Evolutionary conservation across 2,797 vertebrate species (phyloP).

Genomic region (Pseudocheirus occidentalis): DNA sequence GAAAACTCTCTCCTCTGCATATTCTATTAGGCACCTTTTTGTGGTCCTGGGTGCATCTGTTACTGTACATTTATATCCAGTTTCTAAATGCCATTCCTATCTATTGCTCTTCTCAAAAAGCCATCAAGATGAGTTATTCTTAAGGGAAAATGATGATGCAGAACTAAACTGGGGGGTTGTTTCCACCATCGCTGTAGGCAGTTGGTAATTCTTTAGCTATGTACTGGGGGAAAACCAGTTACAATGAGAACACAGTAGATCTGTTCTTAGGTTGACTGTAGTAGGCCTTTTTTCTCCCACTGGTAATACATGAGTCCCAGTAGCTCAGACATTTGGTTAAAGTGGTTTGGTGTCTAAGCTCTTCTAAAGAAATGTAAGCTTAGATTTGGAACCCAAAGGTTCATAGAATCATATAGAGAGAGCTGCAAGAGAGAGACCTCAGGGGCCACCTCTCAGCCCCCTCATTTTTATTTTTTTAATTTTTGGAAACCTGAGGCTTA

Average conservation of each 20-base stretch:
- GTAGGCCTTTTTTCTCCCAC: not conserved
- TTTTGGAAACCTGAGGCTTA: not conserved
- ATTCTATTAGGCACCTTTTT: not conserved
- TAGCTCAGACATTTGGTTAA: not conserved
- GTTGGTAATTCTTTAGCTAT: conserved; percentile 1
- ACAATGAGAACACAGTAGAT: conserved; percentile 29
- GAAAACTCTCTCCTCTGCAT: not conserved
- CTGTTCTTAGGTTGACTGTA: conserved; percentile 9
- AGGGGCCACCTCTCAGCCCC: not conserved
- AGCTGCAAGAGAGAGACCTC: not conserved
- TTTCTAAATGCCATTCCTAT: conserved; percentile 36
- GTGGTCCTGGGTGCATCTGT: not conserved
- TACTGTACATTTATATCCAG: conserved; percentile 8
- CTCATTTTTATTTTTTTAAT: not conserved
- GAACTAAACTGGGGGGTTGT: conserved; percentile 53
- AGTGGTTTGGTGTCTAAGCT: not conserved
- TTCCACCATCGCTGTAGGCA: conserved; percentile 47
- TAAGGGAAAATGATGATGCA: conserved; percentile 42
- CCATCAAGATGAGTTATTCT: conserved; percentile 19
- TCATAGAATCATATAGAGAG: not conserved
- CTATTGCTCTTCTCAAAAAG: conserved; percentile 14
- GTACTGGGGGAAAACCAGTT: conserved; percentile 15
- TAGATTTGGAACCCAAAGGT: not conserved
- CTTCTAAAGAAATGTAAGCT: not conserved
- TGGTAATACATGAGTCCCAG: not conserved